Conservation (phyloP, 2,797 vertebrate genomes). For the Spheniscus humboldti region DNA sequence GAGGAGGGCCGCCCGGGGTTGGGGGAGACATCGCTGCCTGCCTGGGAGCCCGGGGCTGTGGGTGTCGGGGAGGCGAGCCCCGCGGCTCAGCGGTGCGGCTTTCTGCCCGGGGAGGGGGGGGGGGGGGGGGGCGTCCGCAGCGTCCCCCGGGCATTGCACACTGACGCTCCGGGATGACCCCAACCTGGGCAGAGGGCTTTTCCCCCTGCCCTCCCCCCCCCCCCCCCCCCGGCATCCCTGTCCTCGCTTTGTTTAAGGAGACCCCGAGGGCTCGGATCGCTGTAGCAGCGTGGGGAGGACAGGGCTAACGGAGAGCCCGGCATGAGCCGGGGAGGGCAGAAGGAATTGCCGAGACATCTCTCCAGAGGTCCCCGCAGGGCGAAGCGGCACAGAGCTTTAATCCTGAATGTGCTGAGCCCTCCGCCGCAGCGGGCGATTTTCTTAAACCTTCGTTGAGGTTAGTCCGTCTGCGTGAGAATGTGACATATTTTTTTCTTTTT, state of each 20-base stretch:
- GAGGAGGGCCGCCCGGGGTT: neutral
- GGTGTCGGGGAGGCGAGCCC: neutral
- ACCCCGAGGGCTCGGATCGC: neutral
- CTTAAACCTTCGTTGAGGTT: neutral
- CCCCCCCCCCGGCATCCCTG: rapidly evolving
- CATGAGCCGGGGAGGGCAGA: neutral
- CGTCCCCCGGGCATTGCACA: neutral
- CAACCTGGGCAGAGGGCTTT: neutral
- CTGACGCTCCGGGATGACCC: neutral
- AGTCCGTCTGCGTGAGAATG: neutral
- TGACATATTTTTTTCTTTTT: neutral
- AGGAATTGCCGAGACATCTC: neutral
- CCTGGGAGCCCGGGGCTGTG: neutral
- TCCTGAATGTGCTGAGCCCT: neutral
- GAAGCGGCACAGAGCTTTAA: neutral
- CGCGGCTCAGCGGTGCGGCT: neutral
- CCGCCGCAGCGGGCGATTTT: neutral
- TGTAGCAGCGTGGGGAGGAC: neutral
- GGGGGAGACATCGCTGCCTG: neutral
- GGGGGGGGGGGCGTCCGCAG: neutral
- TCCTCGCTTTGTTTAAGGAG: neutral
- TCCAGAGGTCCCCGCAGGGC: neutral
- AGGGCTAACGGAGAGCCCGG: neutral
- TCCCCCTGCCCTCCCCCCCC: rapidly evolving
- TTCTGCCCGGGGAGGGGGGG: neutral